Evolutionary conservation across 2,797 vertebrate genomes (phyloP), one percentile per base, ranked within the genome.

Genomic region (Periparus ater): DNA sequence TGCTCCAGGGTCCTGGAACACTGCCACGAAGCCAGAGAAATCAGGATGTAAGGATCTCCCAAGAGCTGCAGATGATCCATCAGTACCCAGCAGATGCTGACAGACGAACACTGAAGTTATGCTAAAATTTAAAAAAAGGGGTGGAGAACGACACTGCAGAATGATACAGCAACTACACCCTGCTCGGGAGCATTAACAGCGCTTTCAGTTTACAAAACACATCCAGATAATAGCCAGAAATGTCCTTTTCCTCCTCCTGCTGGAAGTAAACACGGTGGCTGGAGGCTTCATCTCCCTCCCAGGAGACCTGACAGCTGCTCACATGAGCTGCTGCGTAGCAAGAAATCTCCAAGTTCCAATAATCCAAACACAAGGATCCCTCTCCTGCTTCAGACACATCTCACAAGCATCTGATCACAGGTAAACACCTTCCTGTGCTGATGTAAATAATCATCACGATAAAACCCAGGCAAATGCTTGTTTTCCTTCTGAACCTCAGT

Each of bases 191-290:
- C 27, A 2, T 12, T 25, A 55, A 5, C 13, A 10, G 32, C 1
- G 6, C 82, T 89, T 94, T 82, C 89, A 51, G 54, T 80, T 94
- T 88, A 77, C 75, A 94, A 57, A 71, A 83, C 50, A 38, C 42
- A 67, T 1, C 6, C 68, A 34, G 62, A 40, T 45, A 82, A 89
- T 2, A 66, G 77, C 10, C 60, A 92, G 81, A 53, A 93, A 82
- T 3, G 63, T 63, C 73, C 57, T 40, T n/a, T 68, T 68, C 74
- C 71, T 81, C 51, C 91, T 89, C 81, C 74, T 50, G 65, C 58
- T 76, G 36, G 36, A 89, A 85, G 84, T 55, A 92, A 95, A 87
- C 75, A 94, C 75, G 4, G 9, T 4, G 44, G 38, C 42, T 34
- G 57, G n/a, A 77, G n/a, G 32, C 62, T 68, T 10, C 38, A 13